Percentiles rank a stretch among this genome's conserved stretches.
Conservation (phyloP, 2,888 invertebrate species). For the Osmoderma eremita region DNA sequence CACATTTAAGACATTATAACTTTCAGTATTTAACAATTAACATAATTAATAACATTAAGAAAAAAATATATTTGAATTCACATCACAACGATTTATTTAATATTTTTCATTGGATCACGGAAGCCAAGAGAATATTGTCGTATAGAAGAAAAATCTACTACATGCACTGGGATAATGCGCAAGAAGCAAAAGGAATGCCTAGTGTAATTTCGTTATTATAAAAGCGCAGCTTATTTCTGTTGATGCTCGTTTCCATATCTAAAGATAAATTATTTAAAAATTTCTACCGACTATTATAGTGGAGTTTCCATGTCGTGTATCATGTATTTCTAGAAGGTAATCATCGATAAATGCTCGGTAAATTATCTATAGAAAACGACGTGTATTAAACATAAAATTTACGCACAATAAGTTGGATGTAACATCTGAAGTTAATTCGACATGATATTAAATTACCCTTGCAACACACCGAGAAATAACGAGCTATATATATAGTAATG, state of each 20-base stretch:
- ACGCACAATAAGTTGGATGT: slow-evolving; percentile 37
- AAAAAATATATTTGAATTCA: too few relatives aligned
- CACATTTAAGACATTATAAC: too few relatives aligned
- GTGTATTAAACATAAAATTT: slow-evolving; percentile 40
- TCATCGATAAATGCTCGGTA: slow-evolving; percentile 40
- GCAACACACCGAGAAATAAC: slow-evolving; percentile 39
- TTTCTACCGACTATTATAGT: slow-evolving; percentile 34
- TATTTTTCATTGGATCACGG: too few relatives aligned
- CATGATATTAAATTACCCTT: slow-evolving; percentile 43
- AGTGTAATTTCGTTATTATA: slow-evolving; percentile 38
- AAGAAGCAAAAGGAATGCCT: neutral
- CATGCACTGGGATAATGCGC: too few relatives aligned
- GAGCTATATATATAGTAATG: slow-evolving; percentile 39
- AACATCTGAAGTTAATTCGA: slow-evolving; percentile 40
- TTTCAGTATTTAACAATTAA: too few relatives aligned
- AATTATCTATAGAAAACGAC: slow-evolving; percentile 42
- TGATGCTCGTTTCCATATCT: slow-evolving; percentile 26
- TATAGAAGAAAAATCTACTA: too few relatives aligned
- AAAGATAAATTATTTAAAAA: slow-evolving; percentile 32
- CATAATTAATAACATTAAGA: too few relatives aligned
- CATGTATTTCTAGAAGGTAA: slow-evolving; percentile 35
- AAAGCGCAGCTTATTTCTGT: slow-evolving; percentile 18
- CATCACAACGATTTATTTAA: too few relatives aligned
- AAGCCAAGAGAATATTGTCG: too few relatives aligned
- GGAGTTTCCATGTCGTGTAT: slow-evolving; percentile 18